Evolutionary conservation across 1,140 invertebrate species (phyloP), one percentile per base, ranked within the genome.

Genomic region (Pemphigus obesinymphae): DNA sequence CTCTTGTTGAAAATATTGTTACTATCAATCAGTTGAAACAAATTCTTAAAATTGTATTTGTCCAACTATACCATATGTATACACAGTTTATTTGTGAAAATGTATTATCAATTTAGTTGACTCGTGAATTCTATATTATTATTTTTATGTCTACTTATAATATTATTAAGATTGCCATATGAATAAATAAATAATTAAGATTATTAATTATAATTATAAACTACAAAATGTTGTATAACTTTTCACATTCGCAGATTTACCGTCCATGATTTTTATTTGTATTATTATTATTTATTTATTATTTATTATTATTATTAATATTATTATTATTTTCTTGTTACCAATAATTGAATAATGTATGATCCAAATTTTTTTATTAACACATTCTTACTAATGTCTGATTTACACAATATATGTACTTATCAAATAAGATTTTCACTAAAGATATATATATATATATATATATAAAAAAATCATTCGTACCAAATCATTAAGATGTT

Each of bases 251-350:
- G 29, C 73, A 55, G 48, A 58, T 55, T 80, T 80, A 37, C 76
- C 76, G 76, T 80, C 76, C 76, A 80, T 58, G n/a, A 76, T 78
- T 78, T 55, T 70, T 29, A 66, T 66, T 66, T 66, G 20, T 70
- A 45, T 37, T 31, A 63, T 43, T 70, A 17, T 15, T 37, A 66
- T n/a, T n/a, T n/a, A n/a, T n/a, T 37, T n/a, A 55, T 34, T 66
- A 2, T 37, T 66, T 66, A 29, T 66, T 34, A 34, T 34, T 17
- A 34, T 34, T 34, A 37, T 31, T 17, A 34, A 29, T 34, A 34
- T 20, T 63, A 29, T 45, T 29, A 26, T 43, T 68, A 40, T 72
- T 73, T 73, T 80, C 58, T 80, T 80, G 37, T 80, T 80, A 80
- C 76, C 55, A 80, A 45, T 63, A 63, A 11, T n/a, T n/a, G n/a